These are phyloP conservation scores for Bombylius major DNA, from an alignment of 2,888 invertebrate species.

Conservation along the genomic window DNA sequence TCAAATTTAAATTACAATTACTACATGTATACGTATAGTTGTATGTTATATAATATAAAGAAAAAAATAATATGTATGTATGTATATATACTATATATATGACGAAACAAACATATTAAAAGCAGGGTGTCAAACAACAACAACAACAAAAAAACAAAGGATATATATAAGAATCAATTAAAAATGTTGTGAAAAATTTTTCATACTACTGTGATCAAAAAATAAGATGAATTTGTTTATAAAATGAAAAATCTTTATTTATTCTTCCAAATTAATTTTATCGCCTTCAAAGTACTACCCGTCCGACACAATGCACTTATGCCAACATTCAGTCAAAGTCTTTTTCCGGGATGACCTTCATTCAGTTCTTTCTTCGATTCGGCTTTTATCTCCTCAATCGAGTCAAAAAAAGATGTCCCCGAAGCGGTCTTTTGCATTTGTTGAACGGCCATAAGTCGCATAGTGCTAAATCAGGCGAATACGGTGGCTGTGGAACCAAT, in stretches of 20 bases:
- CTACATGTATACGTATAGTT: too few species aligned
- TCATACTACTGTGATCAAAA: background rate
- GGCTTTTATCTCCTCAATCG: background rate
- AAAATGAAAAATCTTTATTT: slow-evolving; percentile 4
- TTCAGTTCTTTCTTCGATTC: background rate
- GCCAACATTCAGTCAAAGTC: slow-evolving; percentile 16
- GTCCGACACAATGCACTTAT: slow-evolving; percentile 14
- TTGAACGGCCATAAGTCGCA: background rate
- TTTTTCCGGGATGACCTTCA: background rate
- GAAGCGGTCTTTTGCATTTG: background rate
- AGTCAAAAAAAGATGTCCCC: background rate
- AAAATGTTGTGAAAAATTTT: background rate
- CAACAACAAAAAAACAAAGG: too few species aligned
- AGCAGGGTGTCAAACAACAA: too few species aligned
- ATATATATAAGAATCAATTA: too few species aligned
- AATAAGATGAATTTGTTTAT: background rate
- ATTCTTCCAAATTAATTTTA: slow-evolving; percentile 5
- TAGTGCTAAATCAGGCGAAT: background rate
- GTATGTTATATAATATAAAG: too few species aligned
- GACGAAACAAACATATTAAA: too few species aligned
- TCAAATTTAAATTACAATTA: background rate
- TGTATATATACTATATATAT: too few species aligned
- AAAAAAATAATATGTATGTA: too few species aligned
- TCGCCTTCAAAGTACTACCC: slow-evolving; percentile 18
- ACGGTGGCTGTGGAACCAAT: background rate